Conservation (phyloP, 2,797 vertebrate genomes). For the Sibirionetta formosa region DNA sequence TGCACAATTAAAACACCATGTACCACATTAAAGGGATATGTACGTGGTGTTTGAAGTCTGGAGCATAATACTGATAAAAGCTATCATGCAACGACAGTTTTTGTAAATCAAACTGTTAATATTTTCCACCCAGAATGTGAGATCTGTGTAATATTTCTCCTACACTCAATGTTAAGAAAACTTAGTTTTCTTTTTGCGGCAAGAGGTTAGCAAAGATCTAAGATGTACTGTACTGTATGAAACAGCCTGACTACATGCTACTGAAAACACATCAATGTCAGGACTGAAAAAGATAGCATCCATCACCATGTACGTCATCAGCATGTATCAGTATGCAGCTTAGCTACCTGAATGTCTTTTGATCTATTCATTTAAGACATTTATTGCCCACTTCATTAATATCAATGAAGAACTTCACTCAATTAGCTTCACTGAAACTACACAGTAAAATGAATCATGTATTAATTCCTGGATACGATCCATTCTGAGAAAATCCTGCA, state of each 20-base stretch:
- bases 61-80: neutral
- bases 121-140: neutral
- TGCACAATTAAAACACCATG: neutral
- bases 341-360: neutral
- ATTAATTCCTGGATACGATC: neutral
- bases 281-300: neutral
- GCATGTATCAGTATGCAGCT: neutral
- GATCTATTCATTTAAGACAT: neutral
- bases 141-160: neutral
- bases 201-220: neutral
- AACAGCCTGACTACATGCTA: neutral
- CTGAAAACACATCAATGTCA: neutral
- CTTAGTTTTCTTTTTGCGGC: neutral
- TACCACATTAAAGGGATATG: neutral
- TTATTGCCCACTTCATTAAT: neutral
- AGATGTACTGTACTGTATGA: neutral
- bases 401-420: neutral
- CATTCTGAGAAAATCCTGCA: neutral
- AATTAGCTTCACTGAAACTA: neutral
- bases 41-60: neutral
- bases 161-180: neutral
- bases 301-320: fast-evolving
- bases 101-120: neutral
- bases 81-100: neutral
- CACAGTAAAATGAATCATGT: neutral